A percentile compares a stretch with the other conserved stretches of the same genome.
Conservation (phyloP, 2,113 vertebrate genomes). For the Malurus cyaneus region DNA sequence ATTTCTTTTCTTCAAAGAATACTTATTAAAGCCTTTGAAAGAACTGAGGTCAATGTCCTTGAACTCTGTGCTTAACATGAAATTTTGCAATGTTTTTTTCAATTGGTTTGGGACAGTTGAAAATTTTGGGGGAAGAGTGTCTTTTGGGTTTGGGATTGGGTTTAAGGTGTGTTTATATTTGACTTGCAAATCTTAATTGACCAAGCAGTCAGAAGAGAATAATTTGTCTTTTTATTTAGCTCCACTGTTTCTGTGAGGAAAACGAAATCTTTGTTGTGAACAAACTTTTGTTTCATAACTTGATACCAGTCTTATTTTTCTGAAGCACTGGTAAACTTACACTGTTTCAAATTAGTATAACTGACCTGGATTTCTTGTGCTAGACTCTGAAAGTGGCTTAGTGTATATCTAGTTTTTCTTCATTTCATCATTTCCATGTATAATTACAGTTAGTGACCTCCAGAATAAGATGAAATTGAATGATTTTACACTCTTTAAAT, state of each 20-base stretch:
- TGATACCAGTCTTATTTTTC: background rate
- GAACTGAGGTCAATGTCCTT: background rate
- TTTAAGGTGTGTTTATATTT: background rate
- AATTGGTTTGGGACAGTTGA: background rate
- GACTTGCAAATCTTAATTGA: background rate
- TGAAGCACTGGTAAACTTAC: background rate
- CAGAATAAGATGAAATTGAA: conserved; percentile 42
- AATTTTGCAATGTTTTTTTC: background rate
- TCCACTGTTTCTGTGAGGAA: background rate
- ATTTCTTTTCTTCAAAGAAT: conserved; percentile 24
- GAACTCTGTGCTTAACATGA: background rate
- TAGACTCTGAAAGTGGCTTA: background rate
- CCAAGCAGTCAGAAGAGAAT: background rate
- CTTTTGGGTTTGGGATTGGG: background rate
- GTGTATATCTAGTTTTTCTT: conserved; percentile 14
- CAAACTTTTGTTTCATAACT: background rate
- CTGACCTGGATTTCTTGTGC: background rate
- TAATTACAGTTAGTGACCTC: conserved; percentile 41
- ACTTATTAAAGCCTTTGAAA: conserved; percentile 4
- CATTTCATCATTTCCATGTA: conserved; percentile 18
- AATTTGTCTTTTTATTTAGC: background rate
- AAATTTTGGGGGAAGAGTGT: background rate
- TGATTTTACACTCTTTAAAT: conserved; percentile 43
- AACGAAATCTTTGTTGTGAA: background rate
- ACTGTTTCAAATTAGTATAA: background rate